Evolutionary conservation across 2,888 invertebrate species (phyloP), one percentile per base, ranked within the genome.

Genomic region (Cryptocheilus praepositus): DNA sequence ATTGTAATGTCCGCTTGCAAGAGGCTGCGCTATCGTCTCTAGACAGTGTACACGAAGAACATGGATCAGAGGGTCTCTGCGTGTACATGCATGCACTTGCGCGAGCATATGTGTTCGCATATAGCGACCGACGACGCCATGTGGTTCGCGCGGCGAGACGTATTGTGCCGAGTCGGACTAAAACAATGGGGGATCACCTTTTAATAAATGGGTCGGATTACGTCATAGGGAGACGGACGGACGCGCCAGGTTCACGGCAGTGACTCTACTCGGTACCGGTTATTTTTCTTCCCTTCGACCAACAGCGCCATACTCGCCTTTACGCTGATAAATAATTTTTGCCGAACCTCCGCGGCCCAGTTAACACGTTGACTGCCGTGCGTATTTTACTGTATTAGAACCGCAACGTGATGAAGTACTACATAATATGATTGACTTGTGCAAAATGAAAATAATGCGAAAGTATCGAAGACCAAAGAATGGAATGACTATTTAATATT

Each of bases 121-220:
- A n/a, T 44, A 13, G n/a, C 71, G 71, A 70, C 72, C 73, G 75
- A 57, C 67, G 71, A 75, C 80, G 83, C 84, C 84, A 84, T 85
- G 84, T 84, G 84, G 83, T 81, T 77, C 36, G 3, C 75, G 79
- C 77, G 73, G 75, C 77, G 82, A 77, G 78, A 74, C 71, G 78
- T 74, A 83, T 83, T 85, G 83, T 83, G 65, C 65, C 68, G 71
- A 64, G 67, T 70, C 67, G 22, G 60, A 53, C 15, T 85, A 79
- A 85, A 85, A 85, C 85, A 85, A 85, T 84, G 73, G 81, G 56
- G 80, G 80, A 84, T 85, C 80, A 81, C 81, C 79, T 83, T 83
- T 84, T 83, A 83, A 85, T 83, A 84, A 85, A 84, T 84, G 80
- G 81, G 81, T 79, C 77, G 82, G 82, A 83, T 84, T 82, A 80